Conservation (phyloP, 2,888 invertebrate species). For the Cephus sareptanus region DNA sequence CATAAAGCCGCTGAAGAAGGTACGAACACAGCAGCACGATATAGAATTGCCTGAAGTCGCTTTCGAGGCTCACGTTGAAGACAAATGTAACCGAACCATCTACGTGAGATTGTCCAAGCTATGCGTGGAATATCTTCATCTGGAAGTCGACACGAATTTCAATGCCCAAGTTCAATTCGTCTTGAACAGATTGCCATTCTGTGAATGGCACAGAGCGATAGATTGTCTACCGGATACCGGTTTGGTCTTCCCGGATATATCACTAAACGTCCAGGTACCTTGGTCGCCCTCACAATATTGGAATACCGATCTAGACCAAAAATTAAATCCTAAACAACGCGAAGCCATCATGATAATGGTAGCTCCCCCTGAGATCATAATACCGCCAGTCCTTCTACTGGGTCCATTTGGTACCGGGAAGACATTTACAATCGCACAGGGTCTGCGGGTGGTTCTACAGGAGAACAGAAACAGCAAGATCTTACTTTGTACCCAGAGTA, state of each 20-base stretch:
- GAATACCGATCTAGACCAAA: constrained; percentile 72
- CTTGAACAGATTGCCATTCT: constrained; percentile 81
- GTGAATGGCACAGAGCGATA: constrained; percentile 87
- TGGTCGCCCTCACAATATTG: constrained; percentile 79
- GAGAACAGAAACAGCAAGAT: constrained; percentile 77
- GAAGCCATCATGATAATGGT: constrained; percentile 84
- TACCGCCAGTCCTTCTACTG: constrained; percentile 80
- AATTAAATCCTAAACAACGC: constrained; percentile 81
- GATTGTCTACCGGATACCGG: constrained; percentile 79
- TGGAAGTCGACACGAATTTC: constrained; percentile 74
- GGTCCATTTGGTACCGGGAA: constrained; percentile 91
- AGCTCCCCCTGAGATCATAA: constrained; percentile 70
- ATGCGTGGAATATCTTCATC: constrained; percentile 73
- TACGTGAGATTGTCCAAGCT: constrained; percentile 78
- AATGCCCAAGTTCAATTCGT: constrained; percentile 83
- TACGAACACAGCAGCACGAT: constrained; percentile 17
- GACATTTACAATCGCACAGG: constrained; percentile 82
- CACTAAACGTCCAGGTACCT: constrained; percentile 70
- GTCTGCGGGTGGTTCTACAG: constrained; percentile 57
- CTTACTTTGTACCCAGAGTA: constrained; percentile 87
- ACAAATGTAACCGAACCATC: constrained; percentile 82
- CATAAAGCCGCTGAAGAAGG: constrained; percentile 55
- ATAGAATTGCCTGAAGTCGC: constrained; percentile 66
- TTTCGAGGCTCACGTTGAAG: constrained; percentile 82
- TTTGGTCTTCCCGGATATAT: constrained; percentile 77